Evolutionary conservation across 1,140 invertebrate genomes (phyloP), one percentile per base, ranked within the genome.

Genomic region (Camponotus floridanus): DNA sequence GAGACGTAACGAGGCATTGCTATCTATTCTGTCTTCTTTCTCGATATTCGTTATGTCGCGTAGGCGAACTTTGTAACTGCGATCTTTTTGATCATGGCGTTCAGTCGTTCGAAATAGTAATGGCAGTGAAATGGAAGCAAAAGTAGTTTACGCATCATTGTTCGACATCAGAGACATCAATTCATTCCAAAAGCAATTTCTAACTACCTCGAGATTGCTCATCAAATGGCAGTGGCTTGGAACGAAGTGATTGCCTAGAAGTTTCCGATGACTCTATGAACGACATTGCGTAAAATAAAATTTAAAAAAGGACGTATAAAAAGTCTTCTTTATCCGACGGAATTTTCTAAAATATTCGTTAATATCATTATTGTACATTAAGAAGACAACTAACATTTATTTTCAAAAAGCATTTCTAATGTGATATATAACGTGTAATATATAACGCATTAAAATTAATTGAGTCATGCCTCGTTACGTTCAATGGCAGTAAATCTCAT

Each of bases 101-200:
- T 91, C 88, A 90, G 88, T 90, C 79, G 33, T 78, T 71, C 83
- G 76, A 88, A 88, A n/a, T 68, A 79, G 76, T 81, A 76, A 74
- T 91, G 91, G 92, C 92, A 92, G 92, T 92, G 91, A 91, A 83
- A 87, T 91, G 91, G 91, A 92, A 92, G 91, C 87, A 87, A 89
- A 86, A 64, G 85, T 86, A 88, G 86, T 84, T 84, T 18, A 39
- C 70, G 59, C 68, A 85, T 51, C 55, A 18, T 71, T 62, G 86
- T 79, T 62, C 21, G 74, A 83, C 48, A 51, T 62, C 7, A 15
- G 45, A 51, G n/a, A 70, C 18, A 45, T 74, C 70, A n/a, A 42
- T 45, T 85, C 48, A 65, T 61, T 70, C 31, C 74, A 33, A 76
- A 64, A 55, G 78, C 62, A 55, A 76, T 11, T 26, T 65, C 21